Conservation (phyloP, 2,888 invertebrate species). For the Pristionchus entomophagus region DNA sequence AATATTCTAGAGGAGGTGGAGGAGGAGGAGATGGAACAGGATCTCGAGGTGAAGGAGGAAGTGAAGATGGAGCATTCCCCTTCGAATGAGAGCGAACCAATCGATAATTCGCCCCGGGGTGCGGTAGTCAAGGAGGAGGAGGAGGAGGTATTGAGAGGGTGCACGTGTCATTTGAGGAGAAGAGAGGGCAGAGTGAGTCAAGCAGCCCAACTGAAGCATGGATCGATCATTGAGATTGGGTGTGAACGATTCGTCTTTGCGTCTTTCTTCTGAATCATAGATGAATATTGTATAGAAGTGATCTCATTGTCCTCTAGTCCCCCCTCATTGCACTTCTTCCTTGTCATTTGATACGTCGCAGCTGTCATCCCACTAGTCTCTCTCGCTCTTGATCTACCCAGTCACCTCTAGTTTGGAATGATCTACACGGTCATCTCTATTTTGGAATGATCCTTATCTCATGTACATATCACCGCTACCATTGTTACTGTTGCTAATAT, state of each 20-base stretch:
- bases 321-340: slow-evolving; percentile 11
- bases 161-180: background rate
- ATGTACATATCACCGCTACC: background rate
- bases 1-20: background rate
- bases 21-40: too few relatives aligned
- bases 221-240: slow-evolving; percentile 44
- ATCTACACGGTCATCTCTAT: background rate
- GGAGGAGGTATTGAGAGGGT: background rate
- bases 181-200: slow-evolving; percentile 28
- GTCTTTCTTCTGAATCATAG: slow-evolving; percentile 20
- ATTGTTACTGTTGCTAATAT: background rate
- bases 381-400: background rate
- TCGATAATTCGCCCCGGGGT: background rate
- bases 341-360: background rate
- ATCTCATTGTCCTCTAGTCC: background rate
- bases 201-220: slow-evolving; percentile 23
- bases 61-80: background rate
- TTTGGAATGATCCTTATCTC: background rate
- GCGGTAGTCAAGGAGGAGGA: background rate
- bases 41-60: background rate
- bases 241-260: slow-evolving; percentile 47
- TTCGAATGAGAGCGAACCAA: background rate
- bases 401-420: too few relatives aligned
- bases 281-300: background rate
- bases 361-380: background rate